Evolutionary conservation across 2,113 vertebrate species (phyloP), one percentile per base, ranked within the genome.

Genomic region (Miniopterus natalensis): DNA sequence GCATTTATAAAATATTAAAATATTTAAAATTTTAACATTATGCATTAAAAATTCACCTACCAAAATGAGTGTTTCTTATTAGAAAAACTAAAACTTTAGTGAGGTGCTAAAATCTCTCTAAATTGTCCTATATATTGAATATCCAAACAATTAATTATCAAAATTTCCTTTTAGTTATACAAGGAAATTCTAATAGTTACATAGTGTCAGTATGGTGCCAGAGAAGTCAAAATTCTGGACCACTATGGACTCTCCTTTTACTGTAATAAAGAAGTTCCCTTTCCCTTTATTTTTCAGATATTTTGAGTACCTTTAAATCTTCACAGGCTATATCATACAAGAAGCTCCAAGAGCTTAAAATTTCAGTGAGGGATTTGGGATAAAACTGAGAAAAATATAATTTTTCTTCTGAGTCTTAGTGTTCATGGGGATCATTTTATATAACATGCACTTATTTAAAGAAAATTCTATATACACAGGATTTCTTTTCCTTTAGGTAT

Each of bases 301-400:
- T 75, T 75, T 68, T n/a, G 45, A 25, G 45, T 80, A n/a, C 36
- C 25, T 86, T 96, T 63, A 68, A 36, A 88, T 86, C 81, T 70
- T 51, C 45, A 86, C 4, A 68, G 47, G 13, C 10, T 20, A n/a
- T 21, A 51, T 88, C 25, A 79, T 25, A 79, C 15, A 63, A 92
- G 66, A 84, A 92, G 21, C 2, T 53, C 18, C 36, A 86, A 47
- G 8, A 80, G 21, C 9, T 86, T 90, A 18, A 78, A 77, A 55
- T 83, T 71, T 77, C 71, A 88, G 27, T 71, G 45, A 57, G 29
- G 8, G 9, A 8, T 61, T 49, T 74, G 14, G 9, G 23, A 71
- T 73, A 74, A 87, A 81, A 87, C 1, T 73, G 45, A 73, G 55
- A 79, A 73, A 93, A 68, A 61, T 36, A 27, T 53, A 27, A 31